Conservation (phyloP, 1,140 invertebrate genomes). For the Matsumurasca onukii region DNA sequence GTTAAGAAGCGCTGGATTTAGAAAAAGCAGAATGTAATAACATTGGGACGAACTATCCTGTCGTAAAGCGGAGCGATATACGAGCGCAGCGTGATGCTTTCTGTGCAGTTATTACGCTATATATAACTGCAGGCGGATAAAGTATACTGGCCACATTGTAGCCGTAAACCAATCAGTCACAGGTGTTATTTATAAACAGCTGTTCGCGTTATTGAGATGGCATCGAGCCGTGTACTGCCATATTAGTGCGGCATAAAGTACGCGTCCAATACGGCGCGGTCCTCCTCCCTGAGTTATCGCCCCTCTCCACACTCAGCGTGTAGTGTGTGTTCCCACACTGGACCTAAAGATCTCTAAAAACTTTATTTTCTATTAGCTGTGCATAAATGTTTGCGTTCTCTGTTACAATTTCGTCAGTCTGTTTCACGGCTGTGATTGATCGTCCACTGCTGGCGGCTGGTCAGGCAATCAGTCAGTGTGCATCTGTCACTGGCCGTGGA, state of each 20-base stretch:
- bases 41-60: neutral
- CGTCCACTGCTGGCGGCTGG: no score
- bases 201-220: conserved; percentile 26
- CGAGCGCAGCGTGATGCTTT: conserved; percentile 15
- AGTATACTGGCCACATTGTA: conserved; percentile 19
- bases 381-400: no score
- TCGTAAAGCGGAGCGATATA: conserved; percentile 12
- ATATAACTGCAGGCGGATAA: conserved; percentile 23
- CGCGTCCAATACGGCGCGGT: neutral
- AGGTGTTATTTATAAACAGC: conserved; percentile 27
- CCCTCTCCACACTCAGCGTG: no score
- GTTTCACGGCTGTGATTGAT: no score
- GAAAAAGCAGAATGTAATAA: neutral
- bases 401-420: no score
- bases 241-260: conserved; percentile 21
- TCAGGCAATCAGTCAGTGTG: no score
- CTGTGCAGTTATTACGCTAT: conserved; percentile 17
- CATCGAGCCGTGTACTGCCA: conserved; percentile 25
- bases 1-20: neutral
- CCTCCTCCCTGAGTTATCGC: conserved; percentile 7
- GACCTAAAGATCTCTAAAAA: no score
- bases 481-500: no score
- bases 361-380: no score
- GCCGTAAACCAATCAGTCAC: conserved; percentile 26
- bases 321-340: no score